phyloP scores from a whole-genome alignment of 92 coral and sea anemone species.

The Zoanthus solanderi region DNA sequence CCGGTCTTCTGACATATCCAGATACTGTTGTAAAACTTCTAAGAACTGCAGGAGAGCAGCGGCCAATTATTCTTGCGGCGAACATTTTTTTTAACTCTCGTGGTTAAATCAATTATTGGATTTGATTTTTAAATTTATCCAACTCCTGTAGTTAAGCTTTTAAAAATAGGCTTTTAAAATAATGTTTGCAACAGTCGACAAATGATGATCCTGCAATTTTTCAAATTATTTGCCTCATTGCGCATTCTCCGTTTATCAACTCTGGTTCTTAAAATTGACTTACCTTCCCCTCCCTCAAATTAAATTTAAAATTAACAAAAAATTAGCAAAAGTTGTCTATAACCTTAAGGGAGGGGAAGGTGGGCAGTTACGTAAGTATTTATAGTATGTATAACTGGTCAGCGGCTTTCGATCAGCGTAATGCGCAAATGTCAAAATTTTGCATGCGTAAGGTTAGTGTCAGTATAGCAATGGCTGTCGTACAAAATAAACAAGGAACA shows the following conservation, averaged over 20 bases:
- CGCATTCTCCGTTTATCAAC: not conserved
- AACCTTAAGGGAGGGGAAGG: too few species aligned
- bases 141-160: not conserved
- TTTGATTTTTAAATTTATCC: not conserved
- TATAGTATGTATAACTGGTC: not conserved
- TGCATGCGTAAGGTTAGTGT: not conserved
- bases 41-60: constrained; percentile 51
- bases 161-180: not conserved
- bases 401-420: not conserved
- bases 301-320: too few species aligned
- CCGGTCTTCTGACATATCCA: constrained; percentile 4
- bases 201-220: not conserved
- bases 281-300: too few species aligned
- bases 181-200: not conserved
- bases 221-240: not conserved
- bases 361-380: too few species aligned
- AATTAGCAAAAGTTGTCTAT: too few species aligned
- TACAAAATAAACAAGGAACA: not conserved
- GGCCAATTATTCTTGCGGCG: constrained; percentile 55
- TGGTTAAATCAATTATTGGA: not conserved
- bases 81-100: constrained; percentile 9
- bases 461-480: constrained; percentile 23
- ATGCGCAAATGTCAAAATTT: not conserved
- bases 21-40: constrained; percentile 54
- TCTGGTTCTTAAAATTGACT: too few species aligned